Conservation (phyloP, 2,797 vertebrate genomes). For the Emydoidea blandingii region DNA sequence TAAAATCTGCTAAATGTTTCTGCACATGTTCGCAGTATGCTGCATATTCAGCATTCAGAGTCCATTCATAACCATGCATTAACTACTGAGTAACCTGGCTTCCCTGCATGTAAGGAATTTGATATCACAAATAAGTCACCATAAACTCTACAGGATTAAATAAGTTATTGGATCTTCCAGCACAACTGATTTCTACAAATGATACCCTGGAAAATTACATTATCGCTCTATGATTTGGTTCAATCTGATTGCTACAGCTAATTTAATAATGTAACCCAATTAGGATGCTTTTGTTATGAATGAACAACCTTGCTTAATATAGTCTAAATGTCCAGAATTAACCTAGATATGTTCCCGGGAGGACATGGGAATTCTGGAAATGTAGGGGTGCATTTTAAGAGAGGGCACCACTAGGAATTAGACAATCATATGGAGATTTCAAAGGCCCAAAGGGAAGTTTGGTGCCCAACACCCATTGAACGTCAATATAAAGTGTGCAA, state of each 20-base stretch:
- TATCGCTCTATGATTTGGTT: conserved; percentile 70
- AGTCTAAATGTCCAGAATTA: conserved; percentile 60
- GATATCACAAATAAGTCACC: conserved; percentile 65
- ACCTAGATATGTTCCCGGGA: conserved; percentile 26
- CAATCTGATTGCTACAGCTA: conserved; percentile 77
- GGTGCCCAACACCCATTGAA: not conserved
- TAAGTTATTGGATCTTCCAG: conserved; percentile 63
- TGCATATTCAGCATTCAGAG: not conserved
- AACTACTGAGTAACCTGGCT: not conserved
- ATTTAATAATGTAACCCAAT: conserved; percentile 76
- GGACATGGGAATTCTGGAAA: conserved; percentile 15
- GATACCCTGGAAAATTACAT: conserved; percentile 71
- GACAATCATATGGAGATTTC: conserved; percentile 1
- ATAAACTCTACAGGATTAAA: conserved; percentile 70
- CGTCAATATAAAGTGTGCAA: not conserved
- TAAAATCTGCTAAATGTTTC: conserved; percentile 23
- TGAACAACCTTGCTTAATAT: conserved; percentile 70
- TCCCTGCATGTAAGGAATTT: conserved; percentile 53
- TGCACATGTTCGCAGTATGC: not conserved
- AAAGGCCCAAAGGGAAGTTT: not conserved
- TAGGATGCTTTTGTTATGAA: conserved; percentile 74
- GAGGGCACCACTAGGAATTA: not conserved
- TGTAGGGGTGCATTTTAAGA: conserved; percentile 22
- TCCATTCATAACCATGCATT: conserved; percentile 44
- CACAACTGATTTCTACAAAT: conserved; percentile 71